phyloP scores from a whole-genome alignment of 2,113 vertebrate genomes.

The Gambusia affinis region DNA sequence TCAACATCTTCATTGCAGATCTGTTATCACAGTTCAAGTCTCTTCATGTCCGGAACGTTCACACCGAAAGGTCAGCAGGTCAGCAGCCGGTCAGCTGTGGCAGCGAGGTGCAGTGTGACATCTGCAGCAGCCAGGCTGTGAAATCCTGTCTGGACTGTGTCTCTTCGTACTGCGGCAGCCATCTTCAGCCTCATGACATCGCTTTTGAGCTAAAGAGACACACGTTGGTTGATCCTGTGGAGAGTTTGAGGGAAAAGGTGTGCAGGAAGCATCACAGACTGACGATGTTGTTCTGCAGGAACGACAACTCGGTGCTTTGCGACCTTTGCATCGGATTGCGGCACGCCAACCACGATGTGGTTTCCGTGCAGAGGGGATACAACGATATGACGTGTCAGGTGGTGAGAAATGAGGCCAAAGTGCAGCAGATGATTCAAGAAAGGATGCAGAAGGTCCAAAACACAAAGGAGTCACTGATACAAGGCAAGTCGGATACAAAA shows the following conservation, averaged over 20 bases:
- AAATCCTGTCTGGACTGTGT: conserved; percentile 68
- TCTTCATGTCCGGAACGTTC: background rate
- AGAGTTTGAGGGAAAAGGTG: conserved; percentile 32
- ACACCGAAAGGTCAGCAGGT: background rate
- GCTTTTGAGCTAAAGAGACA: conserved; percentile 60
- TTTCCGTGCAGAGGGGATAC: conserved; percentile 2
- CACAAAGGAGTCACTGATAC: background rate
- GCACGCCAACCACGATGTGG: conserved; percentile 17
- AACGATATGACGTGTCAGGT: conserved; percentile 14
- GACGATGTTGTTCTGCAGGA: conserved; percentile 30
- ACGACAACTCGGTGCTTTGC: conserved; percentile 43
- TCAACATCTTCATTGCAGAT: conserved; percentile 66
- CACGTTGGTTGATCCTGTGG: conserved; percentile 46
- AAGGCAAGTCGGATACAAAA: conserved; percentile 12
- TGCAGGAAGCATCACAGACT: conserved; percentile 54
- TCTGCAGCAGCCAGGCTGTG: conserved; percentile 50
- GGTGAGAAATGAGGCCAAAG: conserved; percentile 4
- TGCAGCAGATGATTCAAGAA: conserved; percentile 50
- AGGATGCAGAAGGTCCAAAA: conserved; percentile 20
- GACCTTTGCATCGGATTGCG: conserved; percentile 12
- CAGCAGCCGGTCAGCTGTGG: background rate
- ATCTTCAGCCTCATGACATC: conserved; percentile 64
- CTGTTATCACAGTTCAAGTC: conserved; percentile 36
- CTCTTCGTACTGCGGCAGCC: conserved; percentile 58
- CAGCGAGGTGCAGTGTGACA: conserved; percentile 47